Base-by-base conservation (phyloP, 2,113 vertebrate genomes). In the Syngnathus scovelli region DNA sequence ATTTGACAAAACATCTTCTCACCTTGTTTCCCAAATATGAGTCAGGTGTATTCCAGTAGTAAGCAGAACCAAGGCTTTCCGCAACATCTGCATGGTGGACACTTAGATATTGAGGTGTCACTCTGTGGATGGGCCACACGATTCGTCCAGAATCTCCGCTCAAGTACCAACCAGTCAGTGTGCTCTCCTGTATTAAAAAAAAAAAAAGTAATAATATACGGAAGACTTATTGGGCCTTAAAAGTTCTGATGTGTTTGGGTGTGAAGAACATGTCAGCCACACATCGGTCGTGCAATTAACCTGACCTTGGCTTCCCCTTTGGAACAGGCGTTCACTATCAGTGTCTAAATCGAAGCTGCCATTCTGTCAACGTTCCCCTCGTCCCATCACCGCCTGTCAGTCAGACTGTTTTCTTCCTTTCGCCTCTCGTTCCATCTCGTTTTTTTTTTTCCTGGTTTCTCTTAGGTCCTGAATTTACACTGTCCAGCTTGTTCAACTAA, bases 271-370 rank as follows among this genome's bases (percentile, higher is more conserved):
- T 52, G 46, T 23, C 66, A 77, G 61, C 81, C 80, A 82, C 86
- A 85, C 73, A 85, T 77, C 77, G 83, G 78, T 80, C 81, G 61
- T 81, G 82, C 85, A 87, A 89, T 86, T 87, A 88, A 88, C 83
- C 85, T 86, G 85, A 88, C 85, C 85, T 88, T 89, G 86, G 80
- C 67, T 84, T 86, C 78, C 78, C 80, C 83, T 81, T 82, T 86
- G 67, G 60, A 72, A 72, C 77, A 67, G 37, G 51, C 73, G 49
- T 64, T 51, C 70, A 65, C 41, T 70, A 85, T 89, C 84, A 10
- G 82, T 81, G 82, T 85, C 86, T 86, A 86, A 89, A 88, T 89
- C 88, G 80, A 81, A 82, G 79, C 85, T 89, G 88, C 86, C 88
- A 84, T 80, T 77, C 83, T 86, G 85, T 89, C 88, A 89, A 44